A percentile compares a stretch with the other conserved stretches of the same genome.
phyloP scores from a whole-genome alignment of 2,113 vertebrate genomes.

The Ctenomys sociabilis region DNA sequence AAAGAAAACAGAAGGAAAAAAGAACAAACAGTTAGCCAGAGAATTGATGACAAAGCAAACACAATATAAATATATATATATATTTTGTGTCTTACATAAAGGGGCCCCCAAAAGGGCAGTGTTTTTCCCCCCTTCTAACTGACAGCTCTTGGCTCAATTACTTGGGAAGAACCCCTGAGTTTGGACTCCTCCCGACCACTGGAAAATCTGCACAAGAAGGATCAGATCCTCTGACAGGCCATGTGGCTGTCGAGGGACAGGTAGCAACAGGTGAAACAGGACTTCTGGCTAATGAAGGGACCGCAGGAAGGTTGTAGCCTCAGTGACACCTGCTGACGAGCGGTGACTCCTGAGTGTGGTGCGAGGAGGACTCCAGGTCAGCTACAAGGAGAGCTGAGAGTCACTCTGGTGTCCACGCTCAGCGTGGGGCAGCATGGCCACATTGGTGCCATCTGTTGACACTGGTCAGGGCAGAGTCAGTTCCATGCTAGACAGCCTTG shows the following conservation, averaged over 20 bases:
- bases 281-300: constrained; percentile 43
- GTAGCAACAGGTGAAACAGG: not conserved
- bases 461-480: not conserved
- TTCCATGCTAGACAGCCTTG: not conserved
- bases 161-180: constrained; percentile 54
- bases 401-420: not conserved
- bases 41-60: constrained; percentile 87
- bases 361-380: not conserved
- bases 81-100: constrained; percentile 81
- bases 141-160: constrained; percentile 71
- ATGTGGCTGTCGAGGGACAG: not conserved
- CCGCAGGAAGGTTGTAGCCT: not conserved
- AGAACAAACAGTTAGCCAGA: constrained; percentile 90
- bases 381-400: not conserved
- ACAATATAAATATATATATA: constrained; percentile 72
- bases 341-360: not conserved
- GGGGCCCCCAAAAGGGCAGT: constrained; percentile 74
- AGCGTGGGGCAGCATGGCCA: not conserved
- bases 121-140: not conserved
- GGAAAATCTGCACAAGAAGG: constrained; percentile 10
- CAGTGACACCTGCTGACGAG: not conserved
- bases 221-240: not conserved
- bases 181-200: not conserved
- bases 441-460: not conserved
- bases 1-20: constrained; percentile 89